Conservation (phyloP, 1,140 invertebrate species). For the Acyrthosiphon pisum region DNA sequence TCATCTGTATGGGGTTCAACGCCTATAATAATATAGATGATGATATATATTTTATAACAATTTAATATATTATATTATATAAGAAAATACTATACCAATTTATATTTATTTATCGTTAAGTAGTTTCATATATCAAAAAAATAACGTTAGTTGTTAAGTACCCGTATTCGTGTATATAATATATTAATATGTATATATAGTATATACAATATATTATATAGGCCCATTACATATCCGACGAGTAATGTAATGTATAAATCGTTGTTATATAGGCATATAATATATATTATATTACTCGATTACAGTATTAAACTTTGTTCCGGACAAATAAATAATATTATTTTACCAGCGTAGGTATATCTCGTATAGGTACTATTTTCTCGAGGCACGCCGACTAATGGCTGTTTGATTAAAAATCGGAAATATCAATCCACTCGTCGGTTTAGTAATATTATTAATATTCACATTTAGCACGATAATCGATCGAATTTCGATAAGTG, state of each 20-base stretch:
- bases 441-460: background rate
- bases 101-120: slow-evolving; percentile 11
- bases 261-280: background rate
- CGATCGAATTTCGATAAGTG: background rate
- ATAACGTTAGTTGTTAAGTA: slow-evolving; percentile 3
- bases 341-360: background rate
- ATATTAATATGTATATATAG: too few species aligned
- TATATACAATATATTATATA: background rate
- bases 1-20: background rate
- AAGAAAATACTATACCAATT: background rate
- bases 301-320: background rate
- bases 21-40: background rate
- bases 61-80: background rate
- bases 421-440: background rate
- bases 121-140: slow-evolving; percentile 18
- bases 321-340: background rate
- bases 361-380: background rate
- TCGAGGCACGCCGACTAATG: background rate
- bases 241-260: background rate
- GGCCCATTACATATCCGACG: background rate
- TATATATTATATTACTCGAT: background rate
- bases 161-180: background rate
- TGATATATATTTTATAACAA: slow-evolving; percentile 4
- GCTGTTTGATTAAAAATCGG: background rate
- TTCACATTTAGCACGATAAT: background rate